Evolutionary conservation across 2,113 vertebrate genomes (phyloP), one percentile per base, ranked within the genome.

Genomic region (Ranitomeya imitator): DNA sequence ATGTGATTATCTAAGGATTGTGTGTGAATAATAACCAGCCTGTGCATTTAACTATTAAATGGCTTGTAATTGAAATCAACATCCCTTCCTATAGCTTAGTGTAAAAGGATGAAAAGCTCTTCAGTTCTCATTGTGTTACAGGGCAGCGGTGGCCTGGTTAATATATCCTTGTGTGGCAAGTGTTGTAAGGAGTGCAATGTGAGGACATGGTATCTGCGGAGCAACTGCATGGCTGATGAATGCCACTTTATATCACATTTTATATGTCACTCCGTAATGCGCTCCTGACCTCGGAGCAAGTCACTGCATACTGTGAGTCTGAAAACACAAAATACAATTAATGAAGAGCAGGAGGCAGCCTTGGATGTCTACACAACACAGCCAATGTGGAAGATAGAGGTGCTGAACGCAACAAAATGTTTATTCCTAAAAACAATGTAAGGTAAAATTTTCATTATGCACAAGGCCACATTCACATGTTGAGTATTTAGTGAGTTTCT

Each of bases 221-320:
- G 3, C 31, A 63, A 65, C 80, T 21, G 55, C 54, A 45, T 51
- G 60, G 80, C 80, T 60, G 37, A 26, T 82, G 45, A 21, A 63
- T 15, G 80, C 80, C 80, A 82, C 80, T 82, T 63, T 37, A 19
- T 45, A 82, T 82, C 79, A 31, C 57, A 82, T 82, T 82, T 82
- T 63, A 63, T 31, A 60, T 61, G 79, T 82, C 79, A 37, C 80
- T 37, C 57, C 63, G 59, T 21, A 11, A 61, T 63, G 65, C 54
- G 63, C 45, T 84, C 63, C 82, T 57, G 65, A 85, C 83, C 83
- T 73, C 52, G 83, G 51, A 65, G 13, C 15, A n/a, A 83, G 45
- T 10, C 13, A 16, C n/a, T 65, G 12, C 63, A 52, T 23, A 65
- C 45, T 23, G 6, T 67, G 45, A 13, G 6, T 84, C 63, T 55